phyloP scores from a whole-genome alignment of 2,113 vertebrate genomes.

The Ranitomeya imitator region DNA sequence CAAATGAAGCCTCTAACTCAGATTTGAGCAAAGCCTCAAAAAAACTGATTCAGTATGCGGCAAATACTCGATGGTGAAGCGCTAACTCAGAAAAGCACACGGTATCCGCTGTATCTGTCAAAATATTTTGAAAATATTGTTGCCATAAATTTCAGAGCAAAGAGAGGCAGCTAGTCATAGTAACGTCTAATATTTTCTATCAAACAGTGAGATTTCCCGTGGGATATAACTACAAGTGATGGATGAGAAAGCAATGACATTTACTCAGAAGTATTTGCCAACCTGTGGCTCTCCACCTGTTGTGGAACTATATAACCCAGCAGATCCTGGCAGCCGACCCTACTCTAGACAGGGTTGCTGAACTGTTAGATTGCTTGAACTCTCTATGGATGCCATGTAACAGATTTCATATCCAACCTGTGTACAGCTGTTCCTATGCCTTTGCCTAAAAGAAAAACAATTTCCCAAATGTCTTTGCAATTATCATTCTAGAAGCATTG shows the following conservation, averaged over 20 bases:
- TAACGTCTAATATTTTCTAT: neutral
- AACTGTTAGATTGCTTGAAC: neutral
- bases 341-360: neutral
- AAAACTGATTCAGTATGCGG: too few relatives aligned
- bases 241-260: conserved; percentile 1
- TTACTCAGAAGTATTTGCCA: neutral
- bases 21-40: too few relatives aligned
- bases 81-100: too few relatives aligned
- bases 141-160: neutral
- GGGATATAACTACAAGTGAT: neutral
- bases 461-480: conserved; percentile 13
- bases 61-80: too few relatives aligned
- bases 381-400: neutral
- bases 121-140: neutral
- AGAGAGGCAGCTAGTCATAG: neutral
- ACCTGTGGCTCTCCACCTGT: neutral
- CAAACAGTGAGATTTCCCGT: neutral
- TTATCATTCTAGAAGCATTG: conserved; percentile 45
- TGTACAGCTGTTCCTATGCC: neutral
- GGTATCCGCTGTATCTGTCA: neutral
- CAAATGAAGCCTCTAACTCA: too few relatives aligned
- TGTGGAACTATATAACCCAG: neutral
- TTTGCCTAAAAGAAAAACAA: conserved; percentile 6
- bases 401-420: neutral
- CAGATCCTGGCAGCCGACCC: neutral